Percentiles rank a stretch among this genome's conserved stretches.
Evolutionary conservation across 2,888 invertebrate genomes (phyloP).

Genomic region (Trissolcus japonicus): DNA sequence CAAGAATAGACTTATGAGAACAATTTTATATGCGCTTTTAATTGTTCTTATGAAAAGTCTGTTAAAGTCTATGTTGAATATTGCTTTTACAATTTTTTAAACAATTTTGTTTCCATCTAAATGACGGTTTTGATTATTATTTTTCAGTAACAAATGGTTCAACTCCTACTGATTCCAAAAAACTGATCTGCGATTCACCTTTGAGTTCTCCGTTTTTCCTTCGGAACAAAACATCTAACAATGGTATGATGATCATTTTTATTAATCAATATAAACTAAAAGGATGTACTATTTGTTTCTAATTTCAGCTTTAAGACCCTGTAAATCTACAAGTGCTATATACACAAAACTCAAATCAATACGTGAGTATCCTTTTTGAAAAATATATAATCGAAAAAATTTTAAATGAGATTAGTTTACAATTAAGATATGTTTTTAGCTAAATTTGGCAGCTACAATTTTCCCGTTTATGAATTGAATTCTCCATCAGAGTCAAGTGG

Average conservation of each 20-base stretch:
- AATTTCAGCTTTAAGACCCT: slow-evolving; percentile 64
- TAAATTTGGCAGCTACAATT: slow-evolving; percentile 63
- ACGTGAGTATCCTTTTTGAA: neutral
- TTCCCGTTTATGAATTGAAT: slow-evolving; percentile 62
- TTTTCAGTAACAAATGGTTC: slow-evolving; percentile 64
- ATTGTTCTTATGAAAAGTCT: slow-evolving; percentile 4
- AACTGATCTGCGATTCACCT: slow-evolving; percentile 64
- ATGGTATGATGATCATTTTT: slow-evolving; percentile 24
- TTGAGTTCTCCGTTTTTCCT: slow-evolving; percentile 54
- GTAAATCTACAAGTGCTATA: slow-evolving; percentile 68
- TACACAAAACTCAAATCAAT: slow-evolving; percentile 56
- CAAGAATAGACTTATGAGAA: neutral
- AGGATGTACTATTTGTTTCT: slow-evolving; percentile 13
- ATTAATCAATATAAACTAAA: slow-evolving; percentile 8
- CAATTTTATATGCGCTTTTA: too few relatives aligned
- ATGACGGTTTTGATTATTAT: slow-evolving; percentile 35
- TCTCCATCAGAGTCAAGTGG: slow-evolving; percentile 58
- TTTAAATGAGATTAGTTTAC: neutral
- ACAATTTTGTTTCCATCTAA: neutral
- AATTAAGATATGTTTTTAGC: slow-evolving; percentile 41
- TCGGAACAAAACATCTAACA: slow-evolving; percentile 6
- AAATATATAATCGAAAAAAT: neutral
- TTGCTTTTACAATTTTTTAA: neutral
- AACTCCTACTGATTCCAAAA: slow-evolving; percentile 64
- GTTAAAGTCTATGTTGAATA: neutral